Evolutionary conservation across 2,113 vertebrate genomes (phyloP), one percentile per base, ranked within the genome.

Genomic region (Aegypius monachus): DNA sequence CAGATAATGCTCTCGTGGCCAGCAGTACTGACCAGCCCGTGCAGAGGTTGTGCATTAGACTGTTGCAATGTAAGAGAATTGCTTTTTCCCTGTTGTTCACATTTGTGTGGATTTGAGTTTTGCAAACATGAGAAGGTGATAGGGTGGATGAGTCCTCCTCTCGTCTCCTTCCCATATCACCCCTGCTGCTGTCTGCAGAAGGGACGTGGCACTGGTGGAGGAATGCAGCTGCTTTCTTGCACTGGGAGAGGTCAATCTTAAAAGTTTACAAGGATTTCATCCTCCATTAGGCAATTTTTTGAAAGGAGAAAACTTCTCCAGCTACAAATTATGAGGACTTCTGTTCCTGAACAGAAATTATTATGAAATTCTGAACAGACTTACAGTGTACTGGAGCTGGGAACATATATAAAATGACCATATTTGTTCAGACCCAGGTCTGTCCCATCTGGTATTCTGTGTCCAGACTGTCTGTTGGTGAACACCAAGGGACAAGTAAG

Each of bases 1-100:
- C 38, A 55, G 73, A 50, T 32, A 16, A 1, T 80, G 26, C 21
- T 66, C 9, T 19, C 6, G 38, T 9, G 55, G 27, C 58, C 58
- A 77, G 32, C 31, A 40, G 36, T 18, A 36, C 53, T 14, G 40
- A 23, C 27, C 2, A 13, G 40, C 25, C 83, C 0, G 0, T 52
- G 47, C 17, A 45, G 29, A 6, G 21, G 2, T 31, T 74, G 36
- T 66, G 45, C 34, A 17, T 77, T 38, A 31, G 19, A 4, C 7
- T 17, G 15, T 32, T 58, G 36, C 4, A 53, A 2, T 8, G 23
- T n/a, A 25, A 36, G 13, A 47, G 13, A 78, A 32, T 52, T 83
- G 38, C 2, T 53, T 75, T 77, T 63, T 79, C 16, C n/a, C 23
- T 23, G 4, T 31, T 87, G 55, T 45, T 14, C 36, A 9, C 10